Percentiles rank a stretch among this genome's conserved stretches.
Evolutionary conservation across 1,140 invertebrate genomes (phyloP).

Genomic region (Diachasma alloeum): DNA sequence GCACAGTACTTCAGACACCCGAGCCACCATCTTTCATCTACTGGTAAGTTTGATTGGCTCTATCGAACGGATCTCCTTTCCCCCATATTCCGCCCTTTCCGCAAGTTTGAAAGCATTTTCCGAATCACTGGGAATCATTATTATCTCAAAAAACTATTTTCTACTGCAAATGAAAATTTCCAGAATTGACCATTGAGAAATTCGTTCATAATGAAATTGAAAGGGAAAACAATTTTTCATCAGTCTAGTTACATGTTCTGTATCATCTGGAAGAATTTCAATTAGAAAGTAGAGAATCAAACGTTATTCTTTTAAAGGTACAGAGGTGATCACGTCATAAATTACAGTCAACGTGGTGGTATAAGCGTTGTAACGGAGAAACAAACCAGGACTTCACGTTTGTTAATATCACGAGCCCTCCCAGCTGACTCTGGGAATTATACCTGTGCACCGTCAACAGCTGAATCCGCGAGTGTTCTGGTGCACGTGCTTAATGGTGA

Average conservation of each 20-base stretch:
- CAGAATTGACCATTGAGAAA: too few relatives aligned
- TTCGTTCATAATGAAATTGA: too few relatives aligned
- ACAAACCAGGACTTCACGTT: slow-evolving; percentile 81
- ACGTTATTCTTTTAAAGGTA: slow-evolving; percentile 62
- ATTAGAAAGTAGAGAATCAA: neutral
- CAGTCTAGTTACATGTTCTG: too few relatives aligned
- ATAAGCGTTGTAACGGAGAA: slow-evolving; percentile 89
- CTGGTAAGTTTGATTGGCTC: slow-evolving; percentile 68
- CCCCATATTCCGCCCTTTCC: too few relatives aligned
- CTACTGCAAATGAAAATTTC: too few relatives aligned
- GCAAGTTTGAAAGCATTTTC: too few relatives aligned
- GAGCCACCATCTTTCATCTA: slow-evolving; percentile 91
- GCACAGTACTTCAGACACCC: slow-evolving; percentile 83
- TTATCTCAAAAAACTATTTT: too few relatives aligned
- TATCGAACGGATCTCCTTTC: too few relatives aligned
- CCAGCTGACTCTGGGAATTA: slow-evolving; percentile 87
- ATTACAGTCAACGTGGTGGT: slow-evolving; percentile 84
- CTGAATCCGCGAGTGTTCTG: slow-evolving; percentile 68
- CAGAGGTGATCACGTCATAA: slow-evolving; percentile 84
- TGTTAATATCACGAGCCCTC: slow-evolving; percentile 81
- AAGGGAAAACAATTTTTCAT: too few relatives aligned
- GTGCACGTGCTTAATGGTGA: slow-evolving; percentile 72
- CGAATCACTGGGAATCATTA: too few relatives aligned
- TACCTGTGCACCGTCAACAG: slow-evolving; percentile 78
- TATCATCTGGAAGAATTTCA: neutral